These are phyloP conservation scores for Stegastes partitus DNA, from an alignment of 2,113 vertebrate genomes.

Conservation along the genomic window DNA sequence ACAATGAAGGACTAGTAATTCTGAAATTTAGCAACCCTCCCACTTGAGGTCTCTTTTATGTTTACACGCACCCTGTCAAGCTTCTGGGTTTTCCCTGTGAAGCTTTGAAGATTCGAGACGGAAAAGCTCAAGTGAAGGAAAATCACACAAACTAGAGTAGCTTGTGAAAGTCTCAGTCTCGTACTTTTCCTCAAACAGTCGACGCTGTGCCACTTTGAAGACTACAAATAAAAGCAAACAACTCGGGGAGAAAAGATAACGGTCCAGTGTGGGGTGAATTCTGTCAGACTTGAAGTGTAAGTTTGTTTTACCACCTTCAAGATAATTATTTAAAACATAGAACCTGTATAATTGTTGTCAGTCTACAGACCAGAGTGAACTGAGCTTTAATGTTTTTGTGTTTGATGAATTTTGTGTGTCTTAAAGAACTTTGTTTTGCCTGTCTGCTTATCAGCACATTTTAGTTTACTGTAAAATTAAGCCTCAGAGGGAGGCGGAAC, in stretches of 20 bases:
- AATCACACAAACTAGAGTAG: slow-evolving; percentile 32
- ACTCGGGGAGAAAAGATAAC: not conserved
- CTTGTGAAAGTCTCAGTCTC: not conserved
- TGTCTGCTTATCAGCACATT: not conserved
- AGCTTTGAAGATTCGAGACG: slow-evolving; percentile 52
- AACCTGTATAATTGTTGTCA: not conserved
- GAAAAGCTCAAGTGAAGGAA: slow-evolving; percentile 62
- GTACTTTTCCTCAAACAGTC: not conserved
- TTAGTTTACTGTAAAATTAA: not conserved
- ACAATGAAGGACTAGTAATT: not conserved
- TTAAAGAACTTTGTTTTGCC: not conserved
- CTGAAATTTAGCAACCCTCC: slow-evolving; percentile 14
- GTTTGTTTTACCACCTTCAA: not conserved
- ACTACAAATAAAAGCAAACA: not conserved
- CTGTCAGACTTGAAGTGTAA: slow-evolving; percentile 19
- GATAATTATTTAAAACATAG: not conserved
- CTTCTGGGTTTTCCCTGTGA: slow-evolving; percentile 73
- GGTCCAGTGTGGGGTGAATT: not conserved
- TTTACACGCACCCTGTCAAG: not conserved
- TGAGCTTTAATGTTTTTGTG: not conserved
- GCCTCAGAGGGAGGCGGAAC: not conserved
- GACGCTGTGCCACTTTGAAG: not conserved
- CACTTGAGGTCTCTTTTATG: slow-evolving; percentile 48
- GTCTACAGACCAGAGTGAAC: not conserved
- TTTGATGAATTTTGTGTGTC: not conserved